A percentile compares a stretch with the other conserved stretches of the same genome.
phyloP scores from a whole-genome alignment of 2,113 vertebrate genomes.

The Tretioscincus oriximinensis region DNA sequence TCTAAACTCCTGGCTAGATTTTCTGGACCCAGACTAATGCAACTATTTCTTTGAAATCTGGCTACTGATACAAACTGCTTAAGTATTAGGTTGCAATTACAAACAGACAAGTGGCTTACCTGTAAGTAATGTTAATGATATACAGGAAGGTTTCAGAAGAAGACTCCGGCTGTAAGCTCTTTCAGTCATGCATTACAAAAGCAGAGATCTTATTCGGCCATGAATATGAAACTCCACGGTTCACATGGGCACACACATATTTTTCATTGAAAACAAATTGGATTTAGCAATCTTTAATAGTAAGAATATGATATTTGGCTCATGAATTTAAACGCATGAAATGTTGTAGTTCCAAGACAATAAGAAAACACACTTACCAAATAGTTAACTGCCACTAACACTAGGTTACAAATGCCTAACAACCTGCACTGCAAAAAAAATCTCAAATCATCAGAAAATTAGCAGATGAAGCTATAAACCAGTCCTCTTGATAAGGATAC shows the following conservation, averaged over 20 bases:
- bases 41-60: too few relatives aligned
- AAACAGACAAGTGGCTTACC: neutral
- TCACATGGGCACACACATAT: neutral
- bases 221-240: neutral
- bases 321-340: neutral
- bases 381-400: neutral
- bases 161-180: neutral
- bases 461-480: neutral
- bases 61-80: neutral
- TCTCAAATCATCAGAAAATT: neutral
- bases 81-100: neutral
- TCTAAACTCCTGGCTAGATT: too few relatives aligned
- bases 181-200: too few relatives aligned
- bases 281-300: neutral
- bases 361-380: neutral
- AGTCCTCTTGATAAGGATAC: neutral
- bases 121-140: neutral
- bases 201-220: neutral
- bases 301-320: neutral
- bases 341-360: neutral
- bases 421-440: neutral
- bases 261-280: neutral
- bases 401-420: neutral
- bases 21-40: too few relatives aligned
- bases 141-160: neutral